Conservation (phyloP, 2,113 vertebrate species). For the Phaethornis superciliosus region DNA sequence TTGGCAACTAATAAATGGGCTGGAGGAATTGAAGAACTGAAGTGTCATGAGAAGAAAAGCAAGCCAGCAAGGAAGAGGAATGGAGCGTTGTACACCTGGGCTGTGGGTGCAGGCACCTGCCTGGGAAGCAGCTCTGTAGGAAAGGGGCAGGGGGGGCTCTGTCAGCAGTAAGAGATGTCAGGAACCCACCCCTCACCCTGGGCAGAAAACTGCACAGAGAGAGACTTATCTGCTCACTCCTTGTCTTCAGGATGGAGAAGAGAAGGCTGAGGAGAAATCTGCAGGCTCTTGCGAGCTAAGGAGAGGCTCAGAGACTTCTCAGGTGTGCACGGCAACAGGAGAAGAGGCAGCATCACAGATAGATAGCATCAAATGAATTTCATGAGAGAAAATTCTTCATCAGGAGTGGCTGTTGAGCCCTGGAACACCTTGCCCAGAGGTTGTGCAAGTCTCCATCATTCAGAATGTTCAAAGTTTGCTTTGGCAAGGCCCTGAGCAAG, state of each 20-base stretch:
- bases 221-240: accelerated
- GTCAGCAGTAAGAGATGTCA: neutral
- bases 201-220: neutral
- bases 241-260: accelerated
- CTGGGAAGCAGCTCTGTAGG: neutral
- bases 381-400: neutral
- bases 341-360: accelerated
- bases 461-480: neutral
- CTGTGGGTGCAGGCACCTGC: accelerated
- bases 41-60: neutral
- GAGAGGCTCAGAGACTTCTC: neutral
- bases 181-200: too few species aligned
- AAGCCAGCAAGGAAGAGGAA: accelerated
- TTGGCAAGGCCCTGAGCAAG: neutral
- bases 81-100: too few species aligned
- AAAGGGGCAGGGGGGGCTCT: neutral
- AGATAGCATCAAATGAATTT: neutral
- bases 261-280: neutral
- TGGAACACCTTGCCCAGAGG: neutral
- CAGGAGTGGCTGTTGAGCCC: neutral
- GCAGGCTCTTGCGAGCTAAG: neutral
- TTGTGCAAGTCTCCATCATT: neutral
- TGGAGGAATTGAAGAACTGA: neutral
- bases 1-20: neutral
- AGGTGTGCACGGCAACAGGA: neutral